Conservation (phyloP, 2,113 vertebrate species). For the Grammomys dolichurus region DNA sequence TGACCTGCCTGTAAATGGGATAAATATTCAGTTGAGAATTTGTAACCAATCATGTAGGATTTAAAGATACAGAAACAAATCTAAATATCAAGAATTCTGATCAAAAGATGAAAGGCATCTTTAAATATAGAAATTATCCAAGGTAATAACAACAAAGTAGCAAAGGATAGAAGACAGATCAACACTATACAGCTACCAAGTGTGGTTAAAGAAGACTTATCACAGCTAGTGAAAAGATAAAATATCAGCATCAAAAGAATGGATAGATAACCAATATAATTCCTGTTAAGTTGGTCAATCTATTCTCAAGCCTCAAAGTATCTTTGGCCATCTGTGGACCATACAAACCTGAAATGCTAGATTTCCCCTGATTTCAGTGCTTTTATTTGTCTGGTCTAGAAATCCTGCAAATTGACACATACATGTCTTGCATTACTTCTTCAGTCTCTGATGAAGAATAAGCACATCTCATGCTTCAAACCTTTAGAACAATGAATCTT, state of each 20-base stretch:
- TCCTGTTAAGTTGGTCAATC: too few species aligned
- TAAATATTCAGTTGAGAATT: neutral
- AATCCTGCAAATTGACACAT: neutral
- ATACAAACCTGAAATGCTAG: too few species aligned
- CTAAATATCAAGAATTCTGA: neutral
- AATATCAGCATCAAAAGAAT: neutral
- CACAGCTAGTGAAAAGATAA: neutral
- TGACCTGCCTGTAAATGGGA: neutral
- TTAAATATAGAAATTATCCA: neutral
- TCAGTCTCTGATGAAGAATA: neutral
- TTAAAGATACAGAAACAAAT: neutral
- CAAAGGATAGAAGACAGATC: neutral
- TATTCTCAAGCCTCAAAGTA: too few species aligned
- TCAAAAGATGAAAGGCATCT: neutral
- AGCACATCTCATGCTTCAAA: neutral
- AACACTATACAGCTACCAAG: neutral
- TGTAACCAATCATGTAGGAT: neutral
- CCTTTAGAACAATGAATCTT: conserved; percentile 1
- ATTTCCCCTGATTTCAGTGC: fast-evolving
- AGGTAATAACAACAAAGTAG: neutral
- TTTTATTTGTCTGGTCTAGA: neutral
- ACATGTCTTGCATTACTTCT: neutral
- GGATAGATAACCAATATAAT: neutral
- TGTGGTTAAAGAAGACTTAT: neutral
- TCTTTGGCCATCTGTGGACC: neutral